These are phyloP conservation scores for Acanthiza pusilla DNA, from an alignment of 2,797 vertebrate species.

Conservation along the genomic window DNA sequence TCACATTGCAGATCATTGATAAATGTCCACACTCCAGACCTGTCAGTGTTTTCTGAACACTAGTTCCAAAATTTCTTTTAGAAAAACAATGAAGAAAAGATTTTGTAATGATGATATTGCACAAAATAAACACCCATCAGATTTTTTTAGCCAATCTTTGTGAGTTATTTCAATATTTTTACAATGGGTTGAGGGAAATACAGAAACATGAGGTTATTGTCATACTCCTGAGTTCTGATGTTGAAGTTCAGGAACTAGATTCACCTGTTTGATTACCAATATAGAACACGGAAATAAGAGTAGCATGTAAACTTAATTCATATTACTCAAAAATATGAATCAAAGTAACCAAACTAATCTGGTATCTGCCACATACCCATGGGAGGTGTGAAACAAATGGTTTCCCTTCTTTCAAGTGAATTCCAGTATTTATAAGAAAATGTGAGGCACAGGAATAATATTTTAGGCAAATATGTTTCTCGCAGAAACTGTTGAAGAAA, in stretches of 20 bases:
- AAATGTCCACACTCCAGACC: not conserved
- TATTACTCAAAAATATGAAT: not conserved
- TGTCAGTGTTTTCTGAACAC: not conserved
- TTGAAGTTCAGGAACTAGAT: not conserved
- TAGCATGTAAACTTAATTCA: not conserved
- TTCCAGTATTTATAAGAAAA: not conserved
- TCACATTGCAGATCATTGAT: not conserved
- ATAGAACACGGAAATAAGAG: not conserved
- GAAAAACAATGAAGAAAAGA: not conserved
- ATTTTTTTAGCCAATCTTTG: not conserved
- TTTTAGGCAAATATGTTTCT: not conserved
- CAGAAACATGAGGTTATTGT: not conserved
- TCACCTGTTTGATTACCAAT: not conserved
- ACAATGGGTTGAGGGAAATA: not conserved
- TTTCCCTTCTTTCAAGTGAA: not conserved
- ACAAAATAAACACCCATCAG: not conserved
- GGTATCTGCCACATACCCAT: not conserved
- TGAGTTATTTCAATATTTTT: not conserved
- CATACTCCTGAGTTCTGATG: not conserved
- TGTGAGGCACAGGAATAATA: not conserved
- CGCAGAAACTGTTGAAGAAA: not conserved
- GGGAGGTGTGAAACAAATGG: not conserved
- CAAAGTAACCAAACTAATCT: not conserved
- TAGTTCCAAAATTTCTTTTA: not conserved
- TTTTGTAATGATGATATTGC: not conserved